These are phyloP conservation scores for Tetramorium parvispinum DNA, from an alignment of 1,140 invertebrate species.

Conservation along the genomic window DNA sequence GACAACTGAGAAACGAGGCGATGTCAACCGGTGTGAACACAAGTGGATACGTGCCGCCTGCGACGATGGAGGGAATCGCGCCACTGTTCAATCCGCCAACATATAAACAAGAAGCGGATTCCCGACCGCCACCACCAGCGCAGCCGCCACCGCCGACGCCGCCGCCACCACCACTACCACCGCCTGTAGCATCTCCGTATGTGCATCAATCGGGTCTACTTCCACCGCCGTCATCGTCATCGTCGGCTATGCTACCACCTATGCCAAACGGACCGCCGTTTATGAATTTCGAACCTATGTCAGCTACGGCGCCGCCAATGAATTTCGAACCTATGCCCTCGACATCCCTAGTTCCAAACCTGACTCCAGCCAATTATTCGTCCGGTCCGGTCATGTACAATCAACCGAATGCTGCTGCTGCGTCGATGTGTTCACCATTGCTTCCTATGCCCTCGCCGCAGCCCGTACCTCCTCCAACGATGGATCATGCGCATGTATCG, in stretches of 20 bases:
- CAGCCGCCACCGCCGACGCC: slow-evolving; percentile 57
- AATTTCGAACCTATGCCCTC: slow-evolving; percentile 74
- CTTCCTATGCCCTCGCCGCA: slow-evolving; percentile 77
- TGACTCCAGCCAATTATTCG: slow-evolving; percentile 73
- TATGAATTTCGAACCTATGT: slow-evolving; percentile 77
- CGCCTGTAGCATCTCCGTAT: slow-evolving; percentile 39
- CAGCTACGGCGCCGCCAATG: slow-evolving; percentile 57
- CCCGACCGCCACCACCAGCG: slow-evolving; percentile 27
- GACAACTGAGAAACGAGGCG: slow-evolving; percentile 79
- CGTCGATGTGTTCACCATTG: slow-evolving; percentile 22
- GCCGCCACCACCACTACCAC: slow-evolving; percentile 42
- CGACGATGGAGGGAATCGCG: slow-evolving; percentile 59
- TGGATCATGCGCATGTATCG: slow-evolving; percentile 54
- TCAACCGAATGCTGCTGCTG: slow-evolving; percentile 67
- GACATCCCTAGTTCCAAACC: slow-evolving; percentile 32
- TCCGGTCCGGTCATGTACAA: slow-evolving; percentile 78
- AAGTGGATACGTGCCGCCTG: slow-evolving; percentile 58
- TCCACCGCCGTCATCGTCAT: slow-evolving; percentile 37
- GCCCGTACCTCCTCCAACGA: slow-evolving; percentile 78
- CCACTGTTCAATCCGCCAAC: slow-evolving; percentile 53
- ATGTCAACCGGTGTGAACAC: slow-evolving; percentile 36
- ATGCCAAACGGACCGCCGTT: slow-evolving; percentile 66
- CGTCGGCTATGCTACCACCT: slow-evolving; percentile 49
- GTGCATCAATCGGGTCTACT: slow-evolving; percentile 67
- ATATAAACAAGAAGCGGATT: slow-evolving; percentile 53